Evolutionary conservation across 2,797 vertebrate species (phyloP).

Genomic region (Potorous gilbertii): DNA sequence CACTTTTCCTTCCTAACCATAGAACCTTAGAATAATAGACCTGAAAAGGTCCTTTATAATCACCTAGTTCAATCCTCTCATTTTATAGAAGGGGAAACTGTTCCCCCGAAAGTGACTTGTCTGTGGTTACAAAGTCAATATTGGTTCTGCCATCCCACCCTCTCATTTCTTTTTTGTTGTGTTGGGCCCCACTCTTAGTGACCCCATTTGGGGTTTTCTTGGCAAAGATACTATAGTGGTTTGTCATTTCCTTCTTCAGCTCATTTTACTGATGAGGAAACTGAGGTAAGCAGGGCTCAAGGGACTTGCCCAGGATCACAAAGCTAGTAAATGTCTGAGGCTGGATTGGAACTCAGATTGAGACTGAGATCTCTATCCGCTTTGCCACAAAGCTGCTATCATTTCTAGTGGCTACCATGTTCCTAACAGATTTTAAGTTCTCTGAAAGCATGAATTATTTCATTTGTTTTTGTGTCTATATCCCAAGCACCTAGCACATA

Average conservation of each 20-base stretch:
- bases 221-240: neutral
- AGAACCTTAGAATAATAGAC: neutral
- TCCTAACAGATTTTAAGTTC: neutral
- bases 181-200: neutral
- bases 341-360: neutral
- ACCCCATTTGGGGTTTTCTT: neutral
- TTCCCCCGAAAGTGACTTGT: neutral
- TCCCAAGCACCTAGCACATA: neutral
- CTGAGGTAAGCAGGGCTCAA: neutral
- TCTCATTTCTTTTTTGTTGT: neutral
- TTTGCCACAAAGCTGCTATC: neutral
- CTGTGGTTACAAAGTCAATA: neutral
- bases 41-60: constrained; percentile 11
- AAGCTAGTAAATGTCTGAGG: neutral
- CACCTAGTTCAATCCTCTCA: neutral
- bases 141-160: neutral
- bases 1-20: neutral
- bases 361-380: neutral
- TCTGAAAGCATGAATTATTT: neutral
- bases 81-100: neutral
- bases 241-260: neutral
- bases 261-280: neutral
- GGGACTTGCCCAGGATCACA: neutral
- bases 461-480: neutral
- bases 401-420: neutral